Conservation (phyloP, 2,888 invertebrate species). For the Cephus pygmeus region DNA sequence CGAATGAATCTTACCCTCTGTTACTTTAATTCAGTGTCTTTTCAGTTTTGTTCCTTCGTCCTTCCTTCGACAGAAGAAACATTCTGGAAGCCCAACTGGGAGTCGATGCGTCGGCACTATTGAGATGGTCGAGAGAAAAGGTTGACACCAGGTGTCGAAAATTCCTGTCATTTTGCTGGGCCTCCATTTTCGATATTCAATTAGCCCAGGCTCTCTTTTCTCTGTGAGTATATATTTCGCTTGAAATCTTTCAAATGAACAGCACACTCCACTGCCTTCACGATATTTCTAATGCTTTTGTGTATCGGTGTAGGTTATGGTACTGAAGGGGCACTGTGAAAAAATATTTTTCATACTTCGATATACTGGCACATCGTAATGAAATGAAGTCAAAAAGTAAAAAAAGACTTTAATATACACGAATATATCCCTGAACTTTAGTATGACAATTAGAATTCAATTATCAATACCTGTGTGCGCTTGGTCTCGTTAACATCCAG, state of each 20-base stretch:
- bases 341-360: too few relatives aligned
- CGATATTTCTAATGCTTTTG: not conserved
- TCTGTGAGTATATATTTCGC: not conserved
- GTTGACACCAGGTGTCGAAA: constrained; percentile 21
- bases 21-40: constrained; percentile 24
- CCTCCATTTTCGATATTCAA: not conserved
- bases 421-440: not conserved
- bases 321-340: too few relatives aligned
- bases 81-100: not conserved
- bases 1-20: constrained; percentile 11
- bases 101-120: not conserved
- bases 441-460: not conserved
- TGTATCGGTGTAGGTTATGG: not conserved
- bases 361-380: too few relatives aligned
- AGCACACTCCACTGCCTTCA: not conserved
- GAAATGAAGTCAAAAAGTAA: too few relatives aligned
- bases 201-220: not conserved
- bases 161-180: not conserved
- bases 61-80: not conserved
- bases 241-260: not conserved
- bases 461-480: not conserved
- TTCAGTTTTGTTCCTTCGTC: constrained; percentile 2
- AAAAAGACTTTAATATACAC: not conserved
- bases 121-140: constrained; percentile 16
- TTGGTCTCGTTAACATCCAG: not conserved